Percentiles rank a stretch among this genome's conserved stretches.
Conservation (phyloP, 2,113 vertebrate genomes). For the Aptenodytes forsteri region DNA sequence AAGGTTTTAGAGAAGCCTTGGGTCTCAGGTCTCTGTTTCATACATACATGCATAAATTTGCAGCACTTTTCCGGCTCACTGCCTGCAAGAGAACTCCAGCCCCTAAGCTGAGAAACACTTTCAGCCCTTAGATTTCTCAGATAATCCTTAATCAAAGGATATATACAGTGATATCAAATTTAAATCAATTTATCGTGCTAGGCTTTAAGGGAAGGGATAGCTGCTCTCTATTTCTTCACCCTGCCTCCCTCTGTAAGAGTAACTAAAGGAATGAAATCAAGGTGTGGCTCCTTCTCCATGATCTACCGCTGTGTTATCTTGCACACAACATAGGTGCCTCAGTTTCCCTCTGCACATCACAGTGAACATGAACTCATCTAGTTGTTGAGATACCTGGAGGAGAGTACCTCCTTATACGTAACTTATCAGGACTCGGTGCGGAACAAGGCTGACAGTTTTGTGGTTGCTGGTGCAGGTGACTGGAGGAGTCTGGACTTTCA, state of each 20-base stretch:
- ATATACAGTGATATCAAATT: neutral
- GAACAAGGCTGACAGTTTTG: constrained; percentile 22
- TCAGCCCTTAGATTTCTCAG: neutral
- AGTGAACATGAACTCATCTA: neutral
- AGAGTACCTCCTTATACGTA: neutral
- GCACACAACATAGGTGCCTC: neutral
- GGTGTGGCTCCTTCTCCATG: neutral
- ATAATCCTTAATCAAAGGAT: constrained; percentile 31
- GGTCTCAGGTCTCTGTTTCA: neutral
- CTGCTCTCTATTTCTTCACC: neutral
- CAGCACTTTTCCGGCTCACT: neutral
- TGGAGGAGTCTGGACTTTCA: constrained; percentile 91
- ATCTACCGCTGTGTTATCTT: neutral
- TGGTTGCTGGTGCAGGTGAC: constrained; percentile 72
- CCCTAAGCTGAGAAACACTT: neutral
- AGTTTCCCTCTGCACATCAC: neutral
- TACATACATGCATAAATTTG: constrained; percentile 11
- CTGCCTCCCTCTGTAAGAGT: neutral
- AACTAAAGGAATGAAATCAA: neutral
- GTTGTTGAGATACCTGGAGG: neutral
- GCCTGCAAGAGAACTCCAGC: neutral
- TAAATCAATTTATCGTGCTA: neutral
- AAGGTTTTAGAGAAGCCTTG: neutral
- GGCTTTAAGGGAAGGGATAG: neutral
- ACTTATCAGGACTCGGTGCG: neutral